Percentiles rank a stretch among this genome's conserved stretches.
These are phyloP conservation scores for Neopelma chrysocephalum DNA, from an alignment of 2,797 vertebrate genomes.

Conservation along the genomic window DNA sequence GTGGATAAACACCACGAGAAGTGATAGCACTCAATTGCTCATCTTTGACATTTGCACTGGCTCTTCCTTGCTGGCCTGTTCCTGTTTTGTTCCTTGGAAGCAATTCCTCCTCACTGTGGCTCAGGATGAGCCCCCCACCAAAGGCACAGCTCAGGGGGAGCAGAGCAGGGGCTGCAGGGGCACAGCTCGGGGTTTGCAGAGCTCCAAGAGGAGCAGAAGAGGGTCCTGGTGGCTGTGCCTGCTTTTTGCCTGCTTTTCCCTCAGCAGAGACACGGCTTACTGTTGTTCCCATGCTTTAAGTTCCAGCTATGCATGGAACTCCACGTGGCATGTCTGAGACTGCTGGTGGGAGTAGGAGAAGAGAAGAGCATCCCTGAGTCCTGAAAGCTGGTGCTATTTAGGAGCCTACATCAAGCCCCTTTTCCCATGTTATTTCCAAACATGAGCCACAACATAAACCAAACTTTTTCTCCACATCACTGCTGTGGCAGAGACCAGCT, in stretches of 20 bases:
- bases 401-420: neutral
- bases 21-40: neutral
- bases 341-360: neutral
- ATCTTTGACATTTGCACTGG: neutral
- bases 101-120: accelerated
- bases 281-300: neutral
- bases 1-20: neutral
- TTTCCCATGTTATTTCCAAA: neutral
- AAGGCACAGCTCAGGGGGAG: neutral
- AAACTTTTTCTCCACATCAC: neutral
- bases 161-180: neutral
- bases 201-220: neutral
- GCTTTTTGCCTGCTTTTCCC: neutral
- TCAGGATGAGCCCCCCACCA: neutral
- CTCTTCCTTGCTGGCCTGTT: neutral
- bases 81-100: neutral
- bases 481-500: neutral
- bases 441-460: neutral
- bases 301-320: neutral
- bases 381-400: neutral
- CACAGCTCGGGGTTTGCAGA: neutral
- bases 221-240: neutral
- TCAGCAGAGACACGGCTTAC: accelerated
- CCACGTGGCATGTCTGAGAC: accelerated
- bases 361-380: neutral